Conservation (phyloP, 2,113 vertebrate genomes). For the Eudyptes chrysolophus region DNA sequence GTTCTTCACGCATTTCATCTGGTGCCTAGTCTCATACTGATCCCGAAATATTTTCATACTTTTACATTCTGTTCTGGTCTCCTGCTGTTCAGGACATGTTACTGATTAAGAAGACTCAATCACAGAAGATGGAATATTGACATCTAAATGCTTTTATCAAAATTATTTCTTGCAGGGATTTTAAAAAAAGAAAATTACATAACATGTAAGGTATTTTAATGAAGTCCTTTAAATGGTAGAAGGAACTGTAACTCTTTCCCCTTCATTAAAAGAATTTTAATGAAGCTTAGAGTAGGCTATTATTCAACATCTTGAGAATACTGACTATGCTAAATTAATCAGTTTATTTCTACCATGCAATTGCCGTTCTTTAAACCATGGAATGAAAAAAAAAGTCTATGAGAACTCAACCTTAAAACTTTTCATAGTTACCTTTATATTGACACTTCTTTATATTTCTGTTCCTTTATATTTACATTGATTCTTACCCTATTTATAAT, state of each 20-base stretch:
- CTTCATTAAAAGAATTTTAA: not conserved
- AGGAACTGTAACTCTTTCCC: not conserved
- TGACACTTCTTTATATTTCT: not conserved
- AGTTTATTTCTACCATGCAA: not conserved
- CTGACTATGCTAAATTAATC: not conserved
- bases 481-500: not conserved
- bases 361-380: not conserved
- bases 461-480: not conserved
- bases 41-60: not conserved
- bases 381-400: not conserved
- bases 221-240: not conserved
- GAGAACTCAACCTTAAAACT: not conserved
- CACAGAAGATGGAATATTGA: not conserved
- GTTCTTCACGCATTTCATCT: not conserved
- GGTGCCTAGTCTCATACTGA: not conserved
- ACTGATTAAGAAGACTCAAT: not conserved
- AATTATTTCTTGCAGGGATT: not conserved
- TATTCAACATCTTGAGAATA: not conserved
- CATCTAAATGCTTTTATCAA: not conserved
- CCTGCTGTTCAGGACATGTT: not conserved
- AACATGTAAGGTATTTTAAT: not conserved
- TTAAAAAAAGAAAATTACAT: not conserved
- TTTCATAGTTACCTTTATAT: not conserved
- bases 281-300: not conserved
- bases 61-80: not conserved